Conservation (phyloP, 1,140 invertebrate genomes). For the Drosophila lowei region DNA sequence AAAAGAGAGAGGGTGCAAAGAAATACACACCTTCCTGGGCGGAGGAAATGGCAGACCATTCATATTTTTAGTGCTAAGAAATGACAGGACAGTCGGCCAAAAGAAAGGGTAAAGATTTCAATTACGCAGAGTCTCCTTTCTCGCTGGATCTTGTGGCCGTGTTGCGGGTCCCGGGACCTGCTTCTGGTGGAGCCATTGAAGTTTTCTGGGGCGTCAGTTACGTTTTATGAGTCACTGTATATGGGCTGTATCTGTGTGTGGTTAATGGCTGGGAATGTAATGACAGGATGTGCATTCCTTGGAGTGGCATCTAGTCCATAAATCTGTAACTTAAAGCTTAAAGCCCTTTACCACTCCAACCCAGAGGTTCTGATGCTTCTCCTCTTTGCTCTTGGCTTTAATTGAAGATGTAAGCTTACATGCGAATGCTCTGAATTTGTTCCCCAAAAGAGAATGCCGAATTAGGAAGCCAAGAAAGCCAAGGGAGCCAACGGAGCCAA, state of each 20-base stretch:
- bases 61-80: conserved; percentile 52
- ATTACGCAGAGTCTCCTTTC: conserved; percentile 39
- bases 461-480: conserved; percentile 14
- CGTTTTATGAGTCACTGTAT: conserved; percentile 49
- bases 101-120: conserved; percentile 41
- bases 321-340: conserved; percentile 51
- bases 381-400: conserved; percentile 13
- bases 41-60: conserved; percentile 22
- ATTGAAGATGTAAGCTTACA: conserved; percentile 17
- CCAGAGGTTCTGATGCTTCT: conserved; percentile 2
- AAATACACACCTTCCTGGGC: conserved; percentile 20
- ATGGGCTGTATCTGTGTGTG: conserved; percentile 12
- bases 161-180: neutral
- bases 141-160: neutral
- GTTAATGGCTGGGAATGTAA: conserved; percentile 62
- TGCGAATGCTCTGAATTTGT: conserved; percentile 13
- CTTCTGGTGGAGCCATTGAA: conserved; percentile 25
- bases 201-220: conserved; percentile 37
- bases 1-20: neutral
- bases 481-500: too few species aligned
- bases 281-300: conserved; percentile 58
- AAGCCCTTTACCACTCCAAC: too few species aligned
- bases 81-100: conserved; percentile 9
- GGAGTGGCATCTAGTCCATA: conserved; percentile 45
- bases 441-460: conserved; percentile 14